Conservation (phyloP, 1,140 invertebrate species). For the Drosophila eugracilis region DNA sequence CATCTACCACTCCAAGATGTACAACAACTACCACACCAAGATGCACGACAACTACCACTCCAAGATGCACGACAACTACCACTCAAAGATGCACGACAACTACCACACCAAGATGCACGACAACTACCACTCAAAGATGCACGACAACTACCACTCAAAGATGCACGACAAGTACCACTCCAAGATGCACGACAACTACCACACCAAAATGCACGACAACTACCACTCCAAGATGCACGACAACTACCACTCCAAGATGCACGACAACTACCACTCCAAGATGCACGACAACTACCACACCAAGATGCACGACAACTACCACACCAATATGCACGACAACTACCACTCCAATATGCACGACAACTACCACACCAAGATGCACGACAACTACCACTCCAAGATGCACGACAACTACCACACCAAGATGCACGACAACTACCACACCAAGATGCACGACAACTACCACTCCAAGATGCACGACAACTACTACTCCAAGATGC, state of each 20-base stretch:
- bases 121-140: background rate
- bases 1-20: background rate
- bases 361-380: constrained; percentile 2
- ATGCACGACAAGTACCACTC: background rate
- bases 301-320: background rate
- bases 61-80: background rate
- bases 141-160: background rate
- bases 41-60: background rate
- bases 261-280: background rate
- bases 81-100: background rate
- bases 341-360: background rate
- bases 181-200: background rate
- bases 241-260: constrained; percentile 1
- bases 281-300: background rate
- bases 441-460: background rate
- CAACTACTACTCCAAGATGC: background rate
- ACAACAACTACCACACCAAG: background rate
- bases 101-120: background rate
- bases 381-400: background rate
- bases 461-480: constrained; percentile 1
- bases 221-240: background rate
- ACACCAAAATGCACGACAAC: background rate
- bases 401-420: background rate
- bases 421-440: background rate
- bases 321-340: too few relatives aligned